Evolutionary conservation across 2,797 vertebrate species (phyloP), one percentile per base, ranked within the genome.

Genomic region (Phoebastria nigripes): DNA sequence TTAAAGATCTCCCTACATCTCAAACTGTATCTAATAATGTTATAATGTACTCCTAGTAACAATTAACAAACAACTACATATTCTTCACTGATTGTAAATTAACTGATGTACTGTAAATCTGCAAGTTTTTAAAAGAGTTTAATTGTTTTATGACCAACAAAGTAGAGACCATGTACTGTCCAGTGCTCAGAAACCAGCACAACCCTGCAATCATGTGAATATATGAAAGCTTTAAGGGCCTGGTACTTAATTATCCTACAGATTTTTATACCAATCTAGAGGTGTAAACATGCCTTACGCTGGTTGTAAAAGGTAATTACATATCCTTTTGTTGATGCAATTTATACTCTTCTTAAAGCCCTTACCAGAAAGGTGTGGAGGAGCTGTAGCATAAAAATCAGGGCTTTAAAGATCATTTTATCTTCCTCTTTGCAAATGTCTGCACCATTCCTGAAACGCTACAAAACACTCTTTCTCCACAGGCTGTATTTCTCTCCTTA

Each of bases 271-370:
- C 91, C 89, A 89, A 91, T 94, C 92, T 81, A 86, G 79, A 93
- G 93, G 89, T 92, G 95, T 96, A 96, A 97, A 96, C 94, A 96
- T 91, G 87, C 76, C 90, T 95, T 97, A 72, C 69, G 55, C 61
- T 59, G 79, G 87, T 37, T 88, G 82, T 96, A 97, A 96, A 96
- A 97, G 88, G 93, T 97, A 97, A 96, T 96, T 96, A 96, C 94
- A 94, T 72, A 96, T 91, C 94, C 84, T 95, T 96, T 92, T 92
- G 89, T 88, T 94, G 92, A 79, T 72, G 89, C 89, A 93, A 96
- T 96, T 96, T 96, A 96, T 85, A 62, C 28, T 85, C 87, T 94
- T 89, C 87, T 91, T 93, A 96, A 87, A 92, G 92, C 92, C 93
- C 82, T 96, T 96, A 86, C 62, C 80, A 93, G 92, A 94, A 95